Conservation (phyloP, 1,140 invertebrate genomes). For the Yoshiicerus persimilis region DNA sequence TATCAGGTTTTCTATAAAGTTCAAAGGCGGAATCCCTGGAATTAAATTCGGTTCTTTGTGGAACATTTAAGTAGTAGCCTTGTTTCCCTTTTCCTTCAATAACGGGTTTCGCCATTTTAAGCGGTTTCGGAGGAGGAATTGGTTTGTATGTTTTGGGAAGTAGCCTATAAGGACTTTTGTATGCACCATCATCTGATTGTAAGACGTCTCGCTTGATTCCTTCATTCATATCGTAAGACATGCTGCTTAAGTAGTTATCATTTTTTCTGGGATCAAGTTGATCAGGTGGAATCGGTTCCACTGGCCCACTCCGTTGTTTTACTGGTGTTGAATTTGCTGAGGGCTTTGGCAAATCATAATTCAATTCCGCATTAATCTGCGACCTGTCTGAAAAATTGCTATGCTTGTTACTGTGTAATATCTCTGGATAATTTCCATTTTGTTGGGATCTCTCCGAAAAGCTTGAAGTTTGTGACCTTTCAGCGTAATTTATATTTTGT, state of each 20-base stretch:
- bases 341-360: background rate
- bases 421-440: background rate
- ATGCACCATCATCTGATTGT: background rate
- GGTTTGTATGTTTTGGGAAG: slow-evolving; percentile 65
- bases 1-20: slow-evolving; percentile 79
- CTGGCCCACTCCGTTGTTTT: background rate
- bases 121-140: slow-evolving; percentile 85
- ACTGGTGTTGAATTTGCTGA: background rate
- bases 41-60: slow-evolving; percentile 54
- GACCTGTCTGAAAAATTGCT: background rate
- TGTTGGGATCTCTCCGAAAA: background rate
- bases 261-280: background rate
- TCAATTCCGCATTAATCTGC: background rate
- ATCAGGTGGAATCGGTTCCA: background rate
- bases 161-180: slow-evolving; percentile 6
- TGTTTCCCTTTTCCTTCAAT: background rate
- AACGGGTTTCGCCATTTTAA: slow-evolving; percentile 59
- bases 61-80: slow-evolving; percentile 63
- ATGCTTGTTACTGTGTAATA: background rate
- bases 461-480: background rate
- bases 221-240: background rate
- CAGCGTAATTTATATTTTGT: background rate
- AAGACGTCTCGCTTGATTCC: background rate
- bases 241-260: background rate
- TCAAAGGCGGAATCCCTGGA: slow-evolving; percentile 88